These are phyloP conservation scores for Lysandra coridon DNA, from an alignment of 2,888 invertebrate species.

Conservation along the genomic window DNA sequence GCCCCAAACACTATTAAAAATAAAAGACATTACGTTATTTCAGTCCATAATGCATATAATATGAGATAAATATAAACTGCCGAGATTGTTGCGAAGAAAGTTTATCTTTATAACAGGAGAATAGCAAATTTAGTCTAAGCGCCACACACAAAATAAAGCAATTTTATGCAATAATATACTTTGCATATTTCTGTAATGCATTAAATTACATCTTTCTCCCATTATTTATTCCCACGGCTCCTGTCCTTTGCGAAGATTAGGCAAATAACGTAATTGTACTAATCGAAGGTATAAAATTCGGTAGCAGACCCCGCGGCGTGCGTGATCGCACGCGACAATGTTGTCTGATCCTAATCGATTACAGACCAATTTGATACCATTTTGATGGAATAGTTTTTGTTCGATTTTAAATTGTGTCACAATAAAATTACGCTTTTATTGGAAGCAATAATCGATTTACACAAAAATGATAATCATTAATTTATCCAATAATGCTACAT, in stretches of 20 bases:
- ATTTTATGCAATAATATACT: neutral
- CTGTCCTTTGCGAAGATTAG: conserved; percentile 23
- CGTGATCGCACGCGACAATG: conserved; percentile 25
- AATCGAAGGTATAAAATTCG: conserved; percentile 19
- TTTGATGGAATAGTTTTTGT: neutral
- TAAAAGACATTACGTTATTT: conserved; percentile 12
- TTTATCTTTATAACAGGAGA: neutral
- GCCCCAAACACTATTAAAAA: conserved; percentile 22
- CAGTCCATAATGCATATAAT: conserved; percentile 11
- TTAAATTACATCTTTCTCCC: conserved; percentile 15
- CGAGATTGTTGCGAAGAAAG: neutral
- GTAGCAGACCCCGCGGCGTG: conserved; percentile 20
- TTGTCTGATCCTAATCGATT: conserved; percentile 5
- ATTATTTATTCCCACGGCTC: conserved; percentile 28
- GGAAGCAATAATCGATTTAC: neutral
- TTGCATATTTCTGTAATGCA: conserved; percentile 13
- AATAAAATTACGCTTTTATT: neutral
- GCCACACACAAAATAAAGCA: neutral
- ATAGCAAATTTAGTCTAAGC: neutral
- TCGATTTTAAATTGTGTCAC: neutral
- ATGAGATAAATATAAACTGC: neutral
- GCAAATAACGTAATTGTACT: conserved; percentile 21
- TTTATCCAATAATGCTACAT: neutral
- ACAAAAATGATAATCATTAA: neutral
- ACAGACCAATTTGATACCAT: conserved; percentile 7